A percentile compares a stretch with the other conserved stretches of the same genome.
Conservation (phyloP, 2,113 vertebrate genomes). For the Vidua macroura region DNA sequence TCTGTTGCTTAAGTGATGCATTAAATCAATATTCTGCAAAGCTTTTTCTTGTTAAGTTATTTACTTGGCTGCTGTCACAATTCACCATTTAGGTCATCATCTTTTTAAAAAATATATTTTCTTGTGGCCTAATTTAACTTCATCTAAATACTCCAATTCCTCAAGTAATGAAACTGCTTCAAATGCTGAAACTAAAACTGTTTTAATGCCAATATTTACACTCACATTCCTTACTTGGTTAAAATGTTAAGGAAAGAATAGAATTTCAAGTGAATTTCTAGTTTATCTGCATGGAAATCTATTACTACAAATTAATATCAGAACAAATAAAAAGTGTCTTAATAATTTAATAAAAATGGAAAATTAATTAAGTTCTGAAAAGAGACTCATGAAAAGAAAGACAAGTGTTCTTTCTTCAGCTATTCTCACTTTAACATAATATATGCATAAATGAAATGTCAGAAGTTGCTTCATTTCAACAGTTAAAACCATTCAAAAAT, state of each 20-base stretch:
- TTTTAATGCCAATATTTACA: background rate
- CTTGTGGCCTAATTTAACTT: constrained; percentile 60
- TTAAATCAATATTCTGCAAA: constrained; percentile 95
- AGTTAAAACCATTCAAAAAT: background rate
- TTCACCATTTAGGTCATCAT: constrained; percentile 80
- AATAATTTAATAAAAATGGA: background rate
- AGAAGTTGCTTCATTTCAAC: background rate
- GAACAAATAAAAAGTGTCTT: background rate
- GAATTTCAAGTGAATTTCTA: background rate
- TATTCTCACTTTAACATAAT: background rate
- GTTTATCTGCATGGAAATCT: background rate
- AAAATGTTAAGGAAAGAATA: background rate
- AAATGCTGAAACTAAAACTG: background rate
- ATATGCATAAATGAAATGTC: background rate
- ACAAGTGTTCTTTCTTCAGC: background rate
- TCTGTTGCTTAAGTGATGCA: constrained; percentile 85
- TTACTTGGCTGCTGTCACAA: constrained; percentile 87
- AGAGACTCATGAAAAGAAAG: background rate
- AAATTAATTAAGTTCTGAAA: background rate
- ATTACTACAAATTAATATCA: background rate
- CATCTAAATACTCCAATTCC: constrained; percentile 13
- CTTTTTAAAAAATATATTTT: constrained; percentile 76
- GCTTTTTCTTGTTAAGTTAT: constrained; percentile 88
- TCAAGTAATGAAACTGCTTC: background rate
- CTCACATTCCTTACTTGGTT: background rate